These are phyloP conservation scores for Diabrotica undecimpunctata DNA, from an alignment of 1,140 invertebrate genomes.

Conservation along the genomic window DNA sequence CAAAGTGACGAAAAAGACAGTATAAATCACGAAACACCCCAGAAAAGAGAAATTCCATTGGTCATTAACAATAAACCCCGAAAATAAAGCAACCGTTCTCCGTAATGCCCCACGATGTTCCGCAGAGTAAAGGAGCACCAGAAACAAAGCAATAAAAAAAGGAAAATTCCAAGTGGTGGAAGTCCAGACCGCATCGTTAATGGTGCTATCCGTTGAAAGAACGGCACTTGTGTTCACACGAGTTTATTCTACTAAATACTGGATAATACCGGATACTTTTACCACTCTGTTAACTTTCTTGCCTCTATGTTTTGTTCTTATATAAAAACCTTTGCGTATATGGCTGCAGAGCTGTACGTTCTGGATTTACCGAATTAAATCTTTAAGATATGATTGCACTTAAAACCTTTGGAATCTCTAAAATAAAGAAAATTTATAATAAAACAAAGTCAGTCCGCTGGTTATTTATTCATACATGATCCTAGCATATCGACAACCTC, in stretches of 20 bases:
- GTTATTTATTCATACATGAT: too few relatives aligned
- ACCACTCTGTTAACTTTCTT: neutral
- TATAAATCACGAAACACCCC: too few relatives aligned
- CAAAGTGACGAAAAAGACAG: too few relatives aligned
- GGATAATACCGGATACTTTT: neutral
- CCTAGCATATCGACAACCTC: too few relatives aligned
- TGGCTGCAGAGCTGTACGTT: too few relatives aligned
- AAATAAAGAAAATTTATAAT: too few relatives aligned
- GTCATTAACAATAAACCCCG: neutral
- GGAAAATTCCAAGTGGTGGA: neutral
- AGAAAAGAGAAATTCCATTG: neutral
- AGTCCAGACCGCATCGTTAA: neutral
- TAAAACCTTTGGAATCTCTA: too few relatives aligned
- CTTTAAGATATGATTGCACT: too few relatives aligned
- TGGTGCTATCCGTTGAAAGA: neutral
- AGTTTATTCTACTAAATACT: neutral
- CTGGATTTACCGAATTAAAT: too few relatives aligned
- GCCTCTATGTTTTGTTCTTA: too few relatives aligned
- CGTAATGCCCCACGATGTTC: neutral
- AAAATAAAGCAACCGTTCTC: neutral
- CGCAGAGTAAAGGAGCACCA: neutral
- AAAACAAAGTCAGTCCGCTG: too few relatives aligned
- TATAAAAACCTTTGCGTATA: too few relatives aligned
- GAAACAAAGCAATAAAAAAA: neutral
- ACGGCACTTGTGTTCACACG: neutral